Evolutionary conservation across 2,113 vertebrate genomes (phyloP).

Genomic region (Lamprotornis superbus): DNA sequence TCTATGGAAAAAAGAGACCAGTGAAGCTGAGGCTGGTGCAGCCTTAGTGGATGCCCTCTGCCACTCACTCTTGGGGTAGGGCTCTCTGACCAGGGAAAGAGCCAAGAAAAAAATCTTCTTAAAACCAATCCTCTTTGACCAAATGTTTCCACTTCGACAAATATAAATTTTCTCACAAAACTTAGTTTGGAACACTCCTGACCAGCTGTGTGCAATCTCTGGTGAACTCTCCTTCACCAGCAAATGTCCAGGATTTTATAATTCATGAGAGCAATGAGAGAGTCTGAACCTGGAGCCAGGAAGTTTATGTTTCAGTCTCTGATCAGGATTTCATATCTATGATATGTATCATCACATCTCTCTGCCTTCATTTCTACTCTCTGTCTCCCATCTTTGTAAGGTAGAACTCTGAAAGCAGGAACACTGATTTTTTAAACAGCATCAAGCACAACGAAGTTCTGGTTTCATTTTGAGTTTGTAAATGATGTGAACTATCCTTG

Average conservation of each 20-base stretch:
- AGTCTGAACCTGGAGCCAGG: neutral
- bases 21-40: neutral
- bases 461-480: neutral
- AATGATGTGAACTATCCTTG: neutral
- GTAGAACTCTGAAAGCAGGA: neutral
- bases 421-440: neutral
- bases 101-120: neutral
- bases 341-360: neutral
- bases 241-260: neutral
- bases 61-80: neutral
- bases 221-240: neutral
- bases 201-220: neutral
- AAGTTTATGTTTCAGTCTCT: neutral
- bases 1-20: neutral
- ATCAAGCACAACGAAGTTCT: fast-evolving
- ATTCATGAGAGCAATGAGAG: neutral
- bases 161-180: neutral
- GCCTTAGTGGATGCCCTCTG: neutral
- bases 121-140: neutral
- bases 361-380: neutral
- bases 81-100: neutral
- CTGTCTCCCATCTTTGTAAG: neutral
- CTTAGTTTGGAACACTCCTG: neutral
- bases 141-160: neutral
- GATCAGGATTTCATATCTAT: neutral